phyloP scores from a whole-genome alignment of 2,113 vertebrate genomes.

The Scolopax mira region DNA sequence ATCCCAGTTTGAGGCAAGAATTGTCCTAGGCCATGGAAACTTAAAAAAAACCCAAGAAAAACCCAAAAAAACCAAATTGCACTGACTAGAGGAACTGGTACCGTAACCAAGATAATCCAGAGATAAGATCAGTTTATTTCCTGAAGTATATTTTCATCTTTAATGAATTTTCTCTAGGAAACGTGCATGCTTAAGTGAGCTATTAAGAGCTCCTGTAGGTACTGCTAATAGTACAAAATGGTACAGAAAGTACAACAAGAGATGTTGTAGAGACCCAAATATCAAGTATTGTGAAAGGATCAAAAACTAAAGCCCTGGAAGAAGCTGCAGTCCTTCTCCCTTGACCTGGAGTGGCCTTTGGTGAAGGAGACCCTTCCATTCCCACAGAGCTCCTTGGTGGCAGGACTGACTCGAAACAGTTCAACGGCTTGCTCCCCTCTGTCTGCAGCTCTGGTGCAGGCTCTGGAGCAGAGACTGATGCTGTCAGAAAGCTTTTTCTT shows the following conservation, averaged over 20 bases:
- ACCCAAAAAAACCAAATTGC: too few species aligned
- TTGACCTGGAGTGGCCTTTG: neutral
- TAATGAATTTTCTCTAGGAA: neutral
- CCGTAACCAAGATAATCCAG: neutral
- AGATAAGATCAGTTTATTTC: neutral
- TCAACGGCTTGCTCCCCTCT: neutral
- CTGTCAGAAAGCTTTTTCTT: accelerated
- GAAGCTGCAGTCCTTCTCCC: neutral
- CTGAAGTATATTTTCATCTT: neutral
- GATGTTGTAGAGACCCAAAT: neutral
- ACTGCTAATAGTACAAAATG: neutral
- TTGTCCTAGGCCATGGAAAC: neutral
- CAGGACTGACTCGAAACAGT: neutral
- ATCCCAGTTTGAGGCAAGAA: neutral
- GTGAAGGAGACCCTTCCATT: neutral
- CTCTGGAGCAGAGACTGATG: neutral
- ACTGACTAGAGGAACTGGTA: neutral
- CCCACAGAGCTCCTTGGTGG: neutral
- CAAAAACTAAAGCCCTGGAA: neutral
- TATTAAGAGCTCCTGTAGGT: neutral
- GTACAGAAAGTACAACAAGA: neutral
- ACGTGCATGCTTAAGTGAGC: accelerated
- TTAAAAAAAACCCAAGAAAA: neutral
- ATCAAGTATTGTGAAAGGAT: neutral
- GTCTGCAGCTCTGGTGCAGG: neutral